Percentiles rank a stretch among this genome's conserved stretches.
Conservation (phyloP, 2,888 invertebrate species). For the Dicyrtomina minuta region DNA sequence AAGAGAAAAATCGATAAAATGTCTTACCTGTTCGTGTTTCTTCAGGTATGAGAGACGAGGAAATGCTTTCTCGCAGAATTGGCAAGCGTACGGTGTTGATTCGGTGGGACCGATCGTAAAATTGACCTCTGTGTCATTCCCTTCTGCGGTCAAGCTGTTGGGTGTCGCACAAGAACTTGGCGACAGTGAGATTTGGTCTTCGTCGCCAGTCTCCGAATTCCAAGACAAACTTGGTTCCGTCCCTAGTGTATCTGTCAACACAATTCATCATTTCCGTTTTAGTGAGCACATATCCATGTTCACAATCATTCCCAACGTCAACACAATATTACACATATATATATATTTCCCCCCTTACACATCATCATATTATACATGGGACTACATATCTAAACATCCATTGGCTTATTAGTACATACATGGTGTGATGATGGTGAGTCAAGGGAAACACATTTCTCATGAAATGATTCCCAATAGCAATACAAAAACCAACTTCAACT, state of each 20-base stretch:
- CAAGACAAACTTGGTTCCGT: slow-evolving; percentile 68
- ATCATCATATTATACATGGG: neutral
- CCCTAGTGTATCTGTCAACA: slow-evolving; percentile 65
- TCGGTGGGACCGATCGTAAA: slow-evolving; percentile 70
- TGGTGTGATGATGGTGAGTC: no score
- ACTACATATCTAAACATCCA: no score
- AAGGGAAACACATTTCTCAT: no score
- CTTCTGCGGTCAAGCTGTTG: slow-evolving; percentile 62
- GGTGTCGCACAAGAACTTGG: slow-evolving; percentile 65
- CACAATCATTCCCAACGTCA: neutral
- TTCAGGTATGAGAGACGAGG: slow-evolving; percentile 81
- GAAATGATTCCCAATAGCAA: no score
- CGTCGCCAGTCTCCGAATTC: slow-evolving; percentile 67
- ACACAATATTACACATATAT: neutral
- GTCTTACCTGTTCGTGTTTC: slow-evolving; percentile 84
- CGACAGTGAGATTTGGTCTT: slow-evolving; percentile 57
- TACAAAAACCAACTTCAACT: no score
- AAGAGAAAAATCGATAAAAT: slow-evolving; percentile 11
- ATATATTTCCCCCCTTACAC: neutral
- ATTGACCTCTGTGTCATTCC: slow-evolving; percentile 65
- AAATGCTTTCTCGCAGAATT: slow-evolving; percentile 89
- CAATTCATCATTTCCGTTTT: slow-evolving; percentile 42
- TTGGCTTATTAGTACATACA: no score
- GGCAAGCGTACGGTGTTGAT: slow-evolving; percentile 82
- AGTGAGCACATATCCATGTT: slow-evolving; percentile 21